Evolutionary conservation across 2,888 invertebrate genomes (phyloP), one percentile per base, ranked within the genome.

Genomic region (Drosophila ustulata): DNA sequence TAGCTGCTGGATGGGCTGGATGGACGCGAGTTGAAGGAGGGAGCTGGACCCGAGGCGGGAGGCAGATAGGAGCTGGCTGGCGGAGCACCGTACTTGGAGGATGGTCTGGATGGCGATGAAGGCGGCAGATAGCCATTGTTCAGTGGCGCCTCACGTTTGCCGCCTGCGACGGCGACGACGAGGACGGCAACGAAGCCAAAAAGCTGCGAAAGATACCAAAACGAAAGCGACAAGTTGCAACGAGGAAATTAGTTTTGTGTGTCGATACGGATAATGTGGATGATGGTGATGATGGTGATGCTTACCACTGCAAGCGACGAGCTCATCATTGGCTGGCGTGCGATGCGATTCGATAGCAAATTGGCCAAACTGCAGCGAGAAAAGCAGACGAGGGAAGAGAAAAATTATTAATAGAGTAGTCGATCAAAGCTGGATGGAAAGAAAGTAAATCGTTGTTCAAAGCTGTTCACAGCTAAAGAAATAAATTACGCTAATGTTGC

Each of bases 61-160:
- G 94, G 94, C 39, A 94, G 93, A 78, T 95, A 95, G 4, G 93
- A 93, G 25, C 93, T 93, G 0, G 94, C 93, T 3, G 94, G 94
- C 25, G 94, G 94, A 26, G 93, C 93, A 25, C 92, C 92, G 61
- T 92, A 93, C 63, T 80, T 91, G 13, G 89, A 88, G 13, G 90
- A 86, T 47, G 86, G 89, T 13, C 77, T 45, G 26, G 93, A 93
- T 58, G 93, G 93, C 9, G 68, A 53, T 1, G 89, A 92, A 43
- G 93, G 93, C 1, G 93, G 93, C 49, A 88, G 49, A 53, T 92
- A 92, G 32, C 71, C 82, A 47, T 85, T 92, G 25, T 91, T 90
- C 25, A 92, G 88, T 41, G 93, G 93, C 46, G 92, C 90, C 84
- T 92, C 92, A 81, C 92, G 92, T 65, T 92, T 92, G 43, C 84